Evolutionary conservation across 2,113 vertebrate genomes (phyloP).

Genomic region (Illadopsis cleaveri): DNA sequence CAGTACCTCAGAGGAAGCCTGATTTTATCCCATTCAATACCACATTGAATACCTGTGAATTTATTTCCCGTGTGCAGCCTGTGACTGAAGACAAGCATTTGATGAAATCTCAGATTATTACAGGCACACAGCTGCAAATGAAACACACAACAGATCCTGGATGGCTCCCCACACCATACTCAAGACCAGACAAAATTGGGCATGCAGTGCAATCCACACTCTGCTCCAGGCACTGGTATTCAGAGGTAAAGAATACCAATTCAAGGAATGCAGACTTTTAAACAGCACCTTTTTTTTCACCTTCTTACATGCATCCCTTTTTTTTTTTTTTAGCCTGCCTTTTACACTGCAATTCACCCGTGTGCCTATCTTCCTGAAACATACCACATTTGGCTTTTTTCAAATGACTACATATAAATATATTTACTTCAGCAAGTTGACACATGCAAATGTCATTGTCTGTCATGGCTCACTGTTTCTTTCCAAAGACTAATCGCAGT

Average conservation of each 20-base stretch:
- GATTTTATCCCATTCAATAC: not conserved
- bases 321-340: not conserved
- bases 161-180: not conserved
- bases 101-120: not conserved
- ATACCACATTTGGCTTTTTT: not conserved
- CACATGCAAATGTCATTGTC: not conserved
- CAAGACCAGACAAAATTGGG: not conserved
- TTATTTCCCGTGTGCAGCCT: not conserved
- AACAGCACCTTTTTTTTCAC: not conserved
- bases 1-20: not conserved
- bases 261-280: not conserved
- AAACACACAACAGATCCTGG: not conserved
- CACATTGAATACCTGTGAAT: rapidly evolving
- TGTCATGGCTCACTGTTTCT: not conserved
- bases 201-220: not conserved
- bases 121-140: not conserved
- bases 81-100: not conserved
- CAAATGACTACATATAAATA: not conserved
- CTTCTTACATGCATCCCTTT: not conserved
- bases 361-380: not conserved
- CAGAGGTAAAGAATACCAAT: not conserved
- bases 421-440: not conserved
- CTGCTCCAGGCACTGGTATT: not conserved
- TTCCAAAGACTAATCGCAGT: not conserved
- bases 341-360: not conserved